Percentiles rank a stretch among this genome's conserved stretches.
Evolutionary conservation across 2,888 invertebrate genomes (phyloP).

Genomic region (Eumerus sabulonum): DNA sequence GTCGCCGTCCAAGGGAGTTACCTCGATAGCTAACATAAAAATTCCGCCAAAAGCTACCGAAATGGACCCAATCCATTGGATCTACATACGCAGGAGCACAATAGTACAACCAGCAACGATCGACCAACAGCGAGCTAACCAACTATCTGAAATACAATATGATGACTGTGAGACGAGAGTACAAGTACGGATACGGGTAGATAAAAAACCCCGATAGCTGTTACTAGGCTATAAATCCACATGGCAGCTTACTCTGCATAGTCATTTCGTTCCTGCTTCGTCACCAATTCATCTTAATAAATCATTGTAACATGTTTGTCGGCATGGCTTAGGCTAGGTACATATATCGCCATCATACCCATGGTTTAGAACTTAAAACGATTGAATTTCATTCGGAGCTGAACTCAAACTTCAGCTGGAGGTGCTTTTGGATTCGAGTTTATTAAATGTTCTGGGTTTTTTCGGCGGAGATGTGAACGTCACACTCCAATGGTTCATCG

Average conservation of each 20-base stretch:
- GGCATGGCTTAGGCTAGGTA: conserved; percentile 60
- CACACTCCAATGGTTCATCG: conserved; percentile 44
- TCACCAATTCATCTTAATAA: conserved; percentile 65
- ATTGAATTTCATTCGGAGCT: conserved; percentile 27
- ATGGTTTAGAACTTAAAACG: neutral
- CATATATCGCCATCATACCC: conserved; percentile 19
- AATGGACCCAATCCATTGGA: conserved; percentile 29
- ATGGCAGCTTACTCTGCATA: conserved; percentile 39
- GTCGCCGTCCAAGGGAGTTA: conserved; percentile 41
- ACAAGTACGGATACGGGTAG: conserved; percentile 1
- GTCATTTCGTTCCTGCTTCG: conserved; percentile 19
- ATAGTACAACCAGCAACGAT: too few relatives aligned
- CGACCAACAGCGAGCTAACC: too few relatives aligned
- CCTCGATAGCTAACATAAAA: conserved; percentile 43
- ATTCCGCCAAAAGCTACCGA: conserved; percentile 59
- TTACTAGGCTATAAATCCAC: conserved; percentile 58
- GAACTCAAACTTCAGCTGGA: conserved; percentile 6
- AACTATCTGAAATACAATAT: conserved; percentile 35
- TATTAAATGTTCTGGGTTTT: conserved; percentile 40
- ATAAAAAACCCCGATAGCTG: conserved; percentile 55
- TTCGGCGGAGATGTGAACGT: conserved; percentile 4
- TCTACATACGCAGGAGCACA: conserved; percentile 9
- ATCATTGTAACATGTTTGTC: conserved; percentile 61
- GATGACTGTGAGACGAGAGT: too few relatives aligned
- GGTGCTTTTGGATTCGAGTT: neutral